These are phyloP conservation scores for Chelon labrosus DNA, from an alignment of 2,797 vertebrate genomes.

Conservation along the genomic window DNA sequence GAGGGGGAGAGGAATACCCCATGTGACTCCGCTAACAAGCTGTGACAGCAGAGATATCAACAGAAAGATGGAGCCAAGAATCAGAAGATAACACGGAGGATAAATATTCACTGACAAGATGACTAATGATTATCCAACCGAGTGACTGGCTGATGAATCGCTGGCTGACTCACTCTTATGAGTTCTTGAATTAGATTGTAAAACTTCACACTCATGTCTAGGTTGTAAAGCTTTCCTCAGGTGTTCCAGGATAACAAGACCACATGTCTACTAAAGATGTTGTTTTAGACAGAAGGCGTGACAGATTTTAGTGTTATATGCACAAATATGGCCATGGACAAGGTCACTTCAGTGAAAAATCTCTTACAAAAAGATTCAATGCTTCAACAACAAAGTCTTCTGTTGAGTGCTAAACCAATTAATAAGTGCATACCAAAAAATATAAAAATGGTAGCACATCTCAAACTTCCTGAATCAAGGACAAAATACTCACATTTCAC, in stretches of 20 bases:
- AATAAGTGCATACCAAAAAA: too few species aligned
- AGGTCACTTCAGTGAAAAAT: too few species aligned
- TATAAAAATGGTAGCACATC: too few species aligned
- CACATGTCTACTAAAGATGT: neutral
- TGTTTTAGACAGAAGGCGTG: neutral
- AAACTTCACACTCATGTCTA: neutral
- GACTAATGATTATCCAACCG: conserved; percentile 13
- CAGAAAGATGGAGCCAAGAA: conserved; percentile 28
- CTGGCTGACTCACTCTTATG: conserved; percentile 16
- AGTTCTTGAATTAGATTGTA: conserved; percentile 1
- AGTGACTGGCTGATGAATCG: conserved; percentile 30
- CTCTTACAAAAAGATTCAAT: too few species aligned
- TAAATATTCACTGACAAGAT: conserved; percentile 5
- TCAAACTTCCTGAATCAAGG: too few species aligned
- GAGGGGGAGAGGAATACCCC: conserved; percentile 27
- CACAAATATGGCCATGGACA: too few species aligned
- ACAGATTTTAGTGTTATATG: too few species aligned
- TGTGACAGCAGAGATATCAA: conserved; percentile 48
- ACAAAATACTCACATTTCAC: too few species aligned
- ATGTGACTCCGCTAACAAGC: conserved; percentile 59
- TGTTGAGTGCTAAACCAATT: too few species aligned
- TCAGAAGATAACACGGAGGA: conserved; percentile 1
- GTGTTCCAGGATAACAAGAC: neutral
- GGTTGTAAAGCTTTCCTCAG: neutral
- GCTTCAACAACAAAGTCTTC: too few species aligned